phyloP scores from a whole-genome alignment of 2,113 vertebrate genomes.

The Pangasianodon hypophthalmus region DNA sequence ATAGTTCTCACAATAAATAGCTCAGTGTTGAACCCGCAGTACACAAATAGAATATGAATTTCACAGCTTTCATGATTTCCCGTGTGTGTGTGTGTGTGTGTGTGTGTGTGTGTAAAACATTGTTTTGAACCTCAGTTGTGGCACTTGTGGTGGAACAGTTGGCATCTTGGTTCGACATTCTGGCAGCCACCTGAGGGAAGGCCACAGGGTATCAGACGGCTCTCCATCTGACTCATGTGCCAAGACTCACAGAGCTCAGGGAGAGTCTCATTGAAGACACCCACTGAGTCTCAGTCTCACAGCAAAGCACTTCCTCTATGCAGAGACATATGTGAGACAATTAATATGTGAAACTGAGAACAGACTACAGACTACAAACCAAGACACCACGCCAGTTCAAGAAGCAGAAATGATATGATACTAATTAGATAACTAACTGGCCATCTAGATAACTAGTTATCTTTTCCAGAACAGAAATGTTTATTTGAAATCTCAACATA shows the following conservation, averaged over 20 bases:
- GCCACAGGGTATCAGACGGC: conserved; percentile 39
- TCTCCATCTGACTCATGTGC: conserved; percentile 47
- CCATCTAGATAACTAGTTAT: not conserved
- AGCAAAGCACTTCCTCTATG: conserved; percentile 30
- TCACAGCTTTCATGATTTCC: conserved; percentile 27
- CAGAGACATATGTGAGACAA: not conserved
- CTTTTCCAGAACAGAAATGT: not conserved
- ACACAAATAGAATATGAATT: conserved; percentile 37
- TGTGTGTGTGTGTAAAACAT: not conserved
- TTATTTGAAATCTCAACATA: not conserved
- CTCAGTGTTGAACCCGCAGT: not conserved
- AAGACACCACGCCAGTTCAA: not conserved
- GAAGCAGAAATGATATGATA: not conserved
- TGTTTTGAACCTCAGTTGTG: conserved; percentile 8
- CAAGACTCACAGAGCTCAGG: conserved; percentile 35
- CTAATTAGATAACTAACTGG: not conserved
- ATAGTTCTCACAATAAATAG: conserved; percentile 29
- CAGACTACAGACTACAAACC: not conserved
- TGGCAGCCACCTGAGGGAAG: conserved; percentile 46
- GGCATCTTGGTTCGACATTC: conserved; percentile 45
- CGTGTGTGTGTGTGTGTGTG: conserved; percentile 2
- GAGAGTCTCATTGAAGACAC: conserved; percentile 22
- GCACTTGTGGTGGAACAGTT: conserved; percentile 28
- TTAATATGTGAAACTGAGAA: not conserved
- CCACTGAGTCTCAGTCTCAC: conserved; percentile 28